phyloP scores from a whole-genome alignment of 2,113 vertebrate species.

The Vombatus ursinus region DNA sequence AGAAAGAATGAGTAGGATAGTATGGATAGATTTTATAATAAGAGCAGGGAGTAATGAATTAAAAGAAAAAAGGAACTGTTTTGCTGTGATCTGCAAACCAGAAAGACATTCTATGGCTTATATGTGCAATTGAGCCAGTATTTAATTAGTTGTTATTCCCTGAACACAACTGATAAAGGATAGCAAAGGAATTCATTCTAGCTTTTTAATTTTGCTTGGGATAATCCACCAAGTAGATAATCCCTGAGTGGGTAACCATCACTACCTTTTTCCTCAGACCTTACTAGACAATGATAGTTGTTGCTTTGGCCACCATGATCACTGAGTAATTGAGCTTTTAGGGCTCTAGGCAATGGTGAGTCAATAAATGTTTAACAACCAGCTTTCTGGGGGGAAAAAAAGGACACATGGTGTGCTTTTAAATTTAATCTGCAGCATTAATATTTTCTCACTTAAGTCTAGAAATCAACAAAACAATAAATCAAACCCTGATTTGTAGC shows the following conservation, averaged over 20 bases:
- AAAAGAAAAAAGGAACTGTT: background rate
- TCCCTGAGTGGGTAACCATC: background rate
- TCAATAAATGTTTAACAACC: background rate
- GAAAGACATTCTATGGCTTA: slow-evolving; percentile 13
- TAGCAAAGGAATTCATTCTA: background rate
- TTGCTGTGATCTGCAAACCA: slow-evolving; percentile 15
- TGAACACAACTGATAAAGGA: background rate
- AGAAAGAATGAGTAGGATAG: background rate
- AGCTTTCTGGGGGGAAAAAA: background rate
- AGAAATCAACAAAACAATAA: background rate
- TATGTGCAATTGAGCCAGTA: slow-evolving; percentile 30
- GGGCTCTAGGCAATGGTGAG: background rate
- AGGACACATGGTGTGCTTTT: background rate
- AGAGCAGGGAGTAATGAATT: background rate
- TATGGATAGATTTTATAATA: background rate
- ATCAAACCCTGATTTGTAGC: background rate
- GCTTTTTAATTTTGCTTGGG: slow-evolving; percentile 1
- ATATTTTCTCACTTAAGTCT: background rate
- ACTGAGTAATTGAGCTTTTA: background rate
- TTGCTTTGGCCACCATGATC: background rate
- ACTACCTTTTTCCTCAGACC: background rate
- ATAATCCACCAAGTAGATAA: slow-evolving; percentile 1
- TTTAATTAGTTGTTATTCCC: slow-evolving; percentile 23
- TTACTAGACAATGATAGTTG: background rate
- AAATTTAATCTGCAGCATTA: background rate